These are phyloP conservation scores for Intellagama lesueurii DNA, from an alignment of 2,797 vertebrate genomes.

Conservation along the genomic window DNA sequence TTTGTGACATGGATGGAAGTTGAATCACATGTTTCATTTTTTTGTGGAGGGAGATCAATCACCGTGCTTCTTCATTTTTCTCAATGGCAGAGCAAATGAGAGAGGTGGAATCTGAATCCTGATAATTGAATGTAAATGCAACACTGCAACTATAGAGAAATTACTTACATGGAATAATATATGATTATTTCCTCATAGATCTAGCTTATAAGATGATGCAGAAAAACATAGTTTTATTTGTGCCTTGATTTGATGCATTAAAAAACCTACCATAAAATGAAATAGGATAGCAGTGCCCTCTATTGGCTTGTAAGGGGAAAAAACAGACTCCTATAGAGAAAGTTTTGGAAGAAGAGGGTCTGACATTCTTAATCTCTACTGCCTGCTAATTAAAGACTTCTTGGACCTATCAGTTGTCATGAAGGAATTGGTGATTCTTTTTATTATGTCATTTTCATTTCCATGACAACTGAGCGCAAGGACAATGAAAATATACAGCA, in stretches of 20 bases:
- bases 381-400: slow-evolving; percentile 45
- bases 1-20: slow-evolving; percentile 2
- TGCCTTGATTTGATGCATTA: background rate
- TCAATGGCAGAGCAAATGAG: background rate
- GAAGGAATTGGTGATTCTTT: background rate
- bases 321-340: background rate
- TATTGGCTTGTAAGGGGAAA: slow-evolving; percentile 75
- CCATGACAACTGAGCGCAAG: slow-evolving; percentile 33
- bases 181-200: slow-evolving; percentile 5
- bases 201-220: background rate
- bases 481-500: background rate
- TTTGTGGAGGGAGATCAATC: background rate
- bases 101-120: rapidly evolving
- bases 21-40: background rate
- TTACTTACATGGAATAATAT: slow-evolving; percentile 5
- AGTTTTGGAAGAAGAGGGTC: slow-evolving; percentile 7
- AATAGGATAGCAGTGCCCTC: slow-evolving; percentile 90
- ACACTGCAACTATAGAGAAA: background rate
- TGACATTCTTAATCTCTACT: slow-evolving; percentile 9
- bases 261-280: slow-evolving; percentile 28
- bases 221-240: slow-evolving; percentile 4
- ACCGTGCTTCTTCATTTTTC: rapidly evolving
- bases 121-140: background rate
- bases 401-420: slow-evolving; percentile 41
- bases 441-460: slow-evolving; percentile 16